phyloP scores from a whole-genome alignment of 2,888 invertebrate genomes.

The Nemoura dubitans region DNA sequence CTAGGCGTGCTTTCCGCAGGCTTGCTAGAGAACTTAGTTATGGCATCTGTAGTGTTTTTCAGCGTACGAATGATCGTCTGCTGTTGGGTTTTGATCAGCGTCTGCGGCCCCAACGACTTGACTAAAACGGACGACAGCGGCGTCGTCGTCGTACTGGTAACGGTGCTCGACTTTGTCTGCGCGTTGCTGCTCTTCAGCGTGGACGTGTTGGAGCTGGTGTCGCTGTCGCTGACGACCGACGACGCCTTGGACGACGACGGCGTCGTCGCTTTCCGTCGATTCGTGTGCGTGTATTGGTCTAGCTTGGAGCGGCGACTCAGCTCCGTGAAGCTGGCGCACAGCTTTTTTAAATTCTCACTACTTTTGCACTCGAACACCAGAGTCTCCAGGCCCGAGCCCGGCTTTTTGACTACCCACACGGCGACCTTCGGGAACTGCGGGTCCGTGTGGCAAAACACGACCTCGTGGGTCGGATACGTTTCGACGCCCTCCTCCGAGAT shows the following conservation, averaged over 20 bases:
- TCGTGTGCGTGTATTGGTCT: constrained; percentile 51
- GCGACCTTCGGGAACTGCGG: constrained; percentile 55
- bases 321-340: constrained; percentile 55
- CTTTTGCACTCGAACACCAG: constrained; percentile 55
- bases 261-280: constrained; percentile 49
- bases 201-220: constrained; percentile 9
- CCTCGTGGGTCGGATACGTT: constrained; percentile 53
- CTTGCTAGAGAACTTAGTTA: constrained; percentile 35
- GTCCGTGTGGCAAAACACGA: constrained; percentile 57
- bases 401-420: constrained; percentile 56
- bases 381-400: constrained; percentile 52
- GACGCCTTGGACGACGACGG: neutral
- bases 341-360: constrained; percentile 53
- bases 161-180: neutral
- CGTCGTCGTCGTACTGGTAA: constrained; percentile 22
- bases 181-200: constrained; percentile 33
- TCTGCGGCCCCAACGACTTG: constrained; percentile 28
- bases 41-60: constrained; percentile 40
- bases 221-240: constrained; percentile 44
- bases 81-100: constrained; percentile 7
- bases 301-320: constrained; percentile 53
- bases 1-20: constrained; percentile 22
- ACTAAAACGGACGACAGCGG: constrained; percentile 39
- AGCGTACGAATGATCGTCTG: constrained; percentile 38
- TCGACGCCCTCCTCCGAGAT: constrained; percentile 46